Base-by-base conservation (phyloP, 2,888 invertebrate species). In the Penaeus monodon region DNA sequence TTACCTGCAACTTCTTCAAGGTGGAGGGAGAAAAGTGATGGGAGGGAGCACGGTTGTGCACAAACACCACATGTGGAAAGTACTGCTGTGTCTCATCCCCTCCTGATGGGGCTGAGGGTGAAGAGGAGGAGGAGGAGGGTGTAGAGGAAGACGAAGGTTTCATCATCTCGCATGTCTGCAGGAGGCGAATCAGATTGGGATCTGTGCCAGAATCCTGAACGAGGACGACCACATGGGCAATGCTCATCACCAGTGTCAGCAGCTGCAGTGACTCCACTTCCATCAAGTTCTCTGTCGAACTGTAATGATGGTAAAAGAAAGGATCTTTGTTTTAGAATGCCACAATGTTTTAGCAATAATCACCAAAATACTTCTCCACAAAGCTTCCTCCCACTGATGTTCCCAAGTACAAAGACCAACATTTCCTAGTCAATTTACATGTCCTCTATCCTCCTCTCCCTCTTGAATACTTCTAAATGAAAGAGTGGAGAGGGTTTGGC, bases 141-240 rank as follows among this genome's bases (percentile, higher is more conserved):
- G 94, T 93, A 8, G 94, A 94, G 1, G 95, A 94, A 14, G 96
- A 94, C 0, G 96, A 94, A 0, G 97, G 97, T 92, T 96, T 96
- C 90, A 97, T 92, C 96, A 97, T 97, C 93, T 97, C 97, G 29
- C 97, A 96, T 76, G 96, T 94, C 93, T 96, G 95, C 22, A 97
- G 93, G 68, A 86, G 81, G 92, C 92, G 91, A 27, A 93, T 90
- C 38, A 93, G 91, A 92, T 96, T 97, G 86, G 96, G 95, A 92
- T 97, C 97, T 6, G 96, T 94, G 91, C 96, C 96, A 95, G 96
- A 97, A 92, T 98, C 98, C 91, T 98, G 96, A 0, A 97, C 96
- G 65, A 98, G 94, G 86, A 99, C 94, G 14, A 99, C 94, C 1
- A 98, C 95, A 92, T 99, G 98, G 91, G 98, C 98, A 66, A 98